phyloP scores from a whole-genome alignment of 2,113 vertebrate species.

The Mesembrinibis cayennensis region DNA sequence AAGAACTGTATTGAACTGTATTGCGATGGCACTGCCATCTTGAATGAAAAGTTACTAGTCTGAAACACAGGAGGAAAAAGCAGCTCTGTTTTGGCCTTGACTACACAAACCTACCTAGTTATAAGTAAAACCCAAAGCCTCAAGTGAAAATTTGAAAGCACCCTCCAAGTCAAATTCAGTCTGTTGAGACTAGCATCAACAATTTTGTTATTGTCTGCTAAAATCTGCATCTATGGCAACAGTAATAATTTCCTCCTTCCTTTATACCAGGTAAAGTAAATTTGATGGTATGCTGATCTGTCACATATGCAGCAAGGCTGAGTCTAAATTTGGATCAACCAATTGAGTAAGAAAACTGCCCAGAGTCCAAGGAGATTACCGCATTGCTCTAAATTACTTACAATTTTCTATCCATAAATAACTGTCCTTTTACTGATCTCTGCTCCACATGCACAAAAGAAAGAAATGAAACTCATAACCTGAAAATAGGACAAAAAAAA shows the following conservation, averaged over 20 bases:
- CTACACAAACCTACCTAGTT: background rate
- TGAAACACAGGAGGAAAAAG: background rate
- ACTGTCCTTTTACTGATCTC: background rate
- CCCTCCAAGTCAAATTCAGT: background rate
- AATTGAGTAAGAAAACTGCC: background rate
- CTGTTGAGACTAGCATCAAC: background rate
- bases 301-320: background rate
- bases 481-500: background rate
- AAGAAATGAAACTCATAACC: background rate
- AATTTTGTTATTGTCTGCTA: background rate
- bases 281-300: background rate
- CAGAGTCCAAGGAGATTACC: background rate
- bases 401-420: background rate
- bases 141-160: background rate
- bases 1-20: background rate
- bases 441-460: background rate
- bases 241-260: background rate
- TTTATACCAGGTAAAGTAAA: background rate
- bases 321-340: background rate
- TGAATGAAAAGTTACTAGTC: background rate
- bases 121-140: background rate
- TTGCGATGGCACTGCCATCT: background rate
- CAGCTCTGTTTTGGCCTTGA: background rate
- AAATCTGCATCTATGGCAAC: background rate
- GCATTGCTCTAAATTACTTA: background rate